Evolutionary conservation across 37 sponge, comb jelly and placozoan genomes (phyloP).

Genomic region (Aplysina aerophoba): DNA sequence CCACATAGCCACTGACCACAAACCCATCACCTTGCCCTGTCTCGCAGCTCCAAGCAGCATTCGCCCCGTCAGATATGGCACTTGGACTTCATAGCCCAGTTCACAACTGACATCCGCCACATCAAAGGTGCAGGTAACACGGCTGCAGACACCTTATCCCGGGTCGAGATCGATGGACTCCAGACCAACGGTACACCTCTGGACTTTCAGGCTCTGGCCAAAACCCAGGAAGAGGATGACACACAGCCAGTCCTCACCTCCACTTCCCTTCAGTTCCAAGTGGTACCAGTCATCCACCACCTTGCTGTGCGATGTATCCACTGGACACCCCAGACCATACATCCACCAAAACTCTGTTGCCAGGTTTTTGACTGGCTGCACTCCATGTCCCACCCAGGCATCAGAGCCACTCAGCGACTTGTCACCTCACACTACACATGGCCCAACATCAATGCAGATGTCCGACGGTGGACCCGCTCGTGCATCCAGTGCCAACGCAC

Average conservation of each 20-base stretch:
- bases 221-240: conserved; percentile 10
- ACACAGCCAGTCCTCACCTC: neutral
- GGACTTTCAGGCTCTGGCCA: conserved; percentile 26
- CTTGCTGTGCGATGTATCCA: conserved; percentile 27
- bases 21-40: conserved; percentile 22
- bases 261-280: conserved; percentile 10
- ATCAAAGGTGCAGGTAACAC: neutral
- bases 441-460: conserved; percentile 45
- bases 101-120: conserved; percentile 30
- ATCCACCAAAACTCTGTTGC: conserved; percentile 15
- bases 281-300: neutral
- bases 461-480: conserved; percentile 36
- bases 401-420: conserved; percentile 45
- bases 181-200: conserved; percentile 26
- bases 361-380: conserved; percentile 38
- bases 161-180: too few species aligned
- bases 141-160: conserved; percentile 12
- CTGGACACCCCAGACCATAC: conserved; percentile 43
- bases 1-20: conserved; percentile 35
- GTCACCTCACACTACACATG: conserved; percentile 39
- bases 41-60: neutral
- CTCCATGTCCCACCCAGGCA: conserved; percentile 44
- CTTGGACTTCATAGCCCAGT: conserved; percentile 10
- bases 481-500: conserved; percentile 47
- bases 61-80: conserved; percentile 15